Conservation (phyloP, 2,888 invertebrate genomes). For the Lomographa bimaculata region DNA sequence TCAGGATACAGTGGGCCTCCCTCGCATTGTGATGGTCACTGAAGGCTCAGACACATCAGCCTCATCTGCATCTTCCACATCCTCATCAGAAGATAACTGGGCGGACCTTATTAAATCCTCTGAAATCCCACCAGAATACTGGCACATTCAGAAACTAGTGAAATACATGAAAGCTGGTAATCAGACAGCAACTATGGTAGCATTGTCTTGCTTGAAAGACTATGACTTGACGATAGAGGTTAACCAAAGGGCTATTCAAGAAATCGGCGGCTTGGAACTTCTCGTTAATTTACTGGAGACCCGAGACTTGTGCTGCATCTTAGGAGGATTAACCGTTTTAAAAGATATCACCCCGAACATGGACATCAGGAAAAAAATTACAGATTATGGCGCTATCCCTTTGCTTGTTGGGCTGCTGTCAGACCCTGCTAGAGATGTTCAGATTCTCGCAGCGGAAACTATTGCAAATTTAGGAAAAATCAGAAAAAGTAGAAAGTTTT, state of each 20-base stretch:
- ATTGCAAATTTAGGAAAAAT: constrained; percentile 95
- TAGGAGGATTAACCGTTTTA: constrained; percentile 93
- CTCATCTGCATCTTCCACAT: constrained; percentile 80
- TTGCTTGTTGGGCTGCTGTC: constrained; percentile 90
- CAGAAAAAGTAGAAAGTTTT: constrained; percentile 91
- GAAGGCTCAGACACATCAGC: constrained; percentile 84
- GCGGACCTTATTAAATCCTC: constrained; percentile 84
- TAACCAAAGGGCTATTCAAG: constrained; percentile 93
- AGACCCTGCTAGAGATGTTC: constrained; percentile 92
- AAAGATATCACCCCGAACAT: constrained; percentile 90
- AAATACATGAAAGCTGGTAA: constrained; percentile 98
- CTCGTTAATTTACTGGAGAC: constrained; percentile 96
- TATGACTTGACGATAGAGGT: constrained; percentile 92
- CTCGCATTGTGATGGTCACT: constrained; percentile 84
- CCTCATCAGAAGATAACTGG: constrained; percentile 86
- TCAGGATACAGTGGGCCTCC: constrained; percentile 76
- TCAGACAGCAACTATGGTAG: constrained; percentile 96
- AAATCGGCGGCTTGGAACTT: constrained; percentile 96
- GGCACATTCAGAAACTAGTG: constrained; percentile 97
- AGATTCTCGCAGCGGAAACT: constrained; percentile 94
- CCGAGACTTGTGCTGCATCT: constrained; percentile 94
- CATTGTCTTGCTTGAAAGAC: constrained; percentile 94
- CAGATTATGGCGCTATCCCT: constrained; percentile 91
- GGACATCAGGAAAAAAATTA: constrained; percentile 90
- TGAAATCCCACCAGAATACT: constrained; percentile 95